A percentile compares a stretch with the other conserved stretches of the same genome.
Evolutionary conservation across 2,888 invertebrate species (phyloP).

Genomic region (Tromatobia lineatoria): DNA sequence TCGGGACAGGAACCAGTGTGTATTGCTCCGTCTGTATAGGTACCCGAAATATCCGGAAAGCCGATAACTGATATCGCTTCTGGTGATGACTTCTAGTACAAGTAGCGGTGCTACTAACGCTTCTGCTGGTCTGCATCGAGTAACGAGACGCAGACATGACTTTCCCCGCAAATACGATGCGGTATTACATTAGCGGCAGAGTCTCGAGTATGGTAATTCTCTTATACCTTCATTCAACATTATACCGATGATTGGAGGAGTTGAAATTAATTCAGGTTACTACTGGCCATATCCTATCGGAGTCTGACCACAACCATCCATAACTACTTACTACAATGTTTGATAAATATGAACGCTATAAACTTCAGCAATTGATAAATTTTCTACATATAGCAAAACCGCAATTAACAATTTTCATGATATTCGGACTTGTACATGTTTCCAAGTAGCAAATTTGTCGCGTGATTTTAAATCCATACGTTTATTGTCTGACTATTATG

Average conservation of each 20-base stretch:
- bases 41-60: slow-evolving; percentile 59
- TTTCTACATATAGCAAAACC: too few relatives aligned
- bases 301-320: background rate
- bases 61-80: slow-evolving; percentile 65
- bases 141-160: slow-evolving; percentile 27
- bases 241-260: background rate
- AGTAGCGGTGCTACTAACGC: background rate
- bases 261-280: background rate
- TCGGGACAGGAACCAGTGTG: slow-evolving; percentile 49
- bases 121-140: slow-evolving; percentile 9
- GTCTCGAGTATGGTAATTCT: slow-evolving; percentile 16
- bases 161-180: slow-evolving; percentile 35
- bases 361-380: background rate
- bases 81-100: slow-evolving; percentile 19
- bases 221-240: slow-evolving; percentile 18
- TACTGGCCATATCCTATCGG: background rate
- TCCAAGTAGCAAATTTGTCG: background rate
- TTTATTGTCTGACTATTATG: background rate
- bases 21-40: slow-evolving; percentile 17
- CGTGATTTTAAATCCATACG: background rate
- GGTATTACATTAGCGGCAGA: slow-evolving; percentile 37
- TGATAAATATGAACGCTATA: background rate
- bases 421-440: background rate
- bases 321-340: background rate
- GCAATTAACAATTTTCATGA: background rate